Base-by-base conservation (phyloP, 2,888 invertebrate species). In the Zelleria hepariella region DNA sequence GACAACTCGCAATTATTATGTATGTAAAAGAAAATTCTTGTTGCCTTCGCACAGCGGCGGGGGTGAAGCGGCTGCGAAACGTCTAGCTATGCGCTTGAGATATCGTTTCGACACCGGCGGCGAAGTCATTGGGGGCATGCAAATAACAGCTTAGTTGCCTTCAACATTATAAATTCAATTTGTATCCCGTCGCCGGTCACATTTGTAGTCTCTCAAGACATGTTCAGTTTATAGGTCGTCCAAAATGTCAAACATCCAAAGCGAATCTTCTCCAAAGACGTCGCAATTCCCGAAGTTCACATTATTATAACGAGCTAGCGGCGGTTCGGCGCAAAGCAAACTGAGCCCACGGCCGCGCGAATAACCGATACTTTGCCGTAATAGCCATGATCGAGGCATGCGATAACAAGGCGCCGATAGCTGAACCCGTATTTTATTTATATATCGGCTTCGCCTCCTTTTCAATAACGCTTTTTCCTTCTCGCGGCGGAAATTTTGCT, bases 391-490 rank as follows among this genome's bases (percentile, higher is more conserved):
- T 86, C 77, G 73, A 82, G 84, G 86, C 87, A 86, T 87, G 84
- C 87, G 87, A 88, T 87, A 88, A 87, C 88, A 87, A 88, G 87
- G 86, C 86, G 84, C 82, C 87, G 87, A 88, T 88, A 87, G 85
- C 85, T 87, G 85, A 86, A 86, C 86, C 82, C 86, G 87, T 88
- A 87, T 87, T 88, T 88, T 88, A 88, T 87, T 88, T 88, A 87
- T 87, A 86, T 83, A 85, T 85, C 83, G 78, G 78, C 78, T 21
- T 83, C 80, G 81, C 80, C 77, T 84, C 82, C 84, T 88, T 88
- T 88, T 87, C 86, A 86, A 88, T 87, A 87, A 86, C 78, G 85
- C 84, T 80, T 84, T 86, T 86, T 84, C 81, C 78, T 74, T 77
- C 77, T 75, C 76, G 72, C 78, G 73, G 77, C 78, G 82, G 80